A percentile compares a stretch with the other conserved stretches of the same genome.
phyloP scores from a whole-genome alignment of 2,797 vertebrate species.

The Rhynchonycteris naso region DNA sequence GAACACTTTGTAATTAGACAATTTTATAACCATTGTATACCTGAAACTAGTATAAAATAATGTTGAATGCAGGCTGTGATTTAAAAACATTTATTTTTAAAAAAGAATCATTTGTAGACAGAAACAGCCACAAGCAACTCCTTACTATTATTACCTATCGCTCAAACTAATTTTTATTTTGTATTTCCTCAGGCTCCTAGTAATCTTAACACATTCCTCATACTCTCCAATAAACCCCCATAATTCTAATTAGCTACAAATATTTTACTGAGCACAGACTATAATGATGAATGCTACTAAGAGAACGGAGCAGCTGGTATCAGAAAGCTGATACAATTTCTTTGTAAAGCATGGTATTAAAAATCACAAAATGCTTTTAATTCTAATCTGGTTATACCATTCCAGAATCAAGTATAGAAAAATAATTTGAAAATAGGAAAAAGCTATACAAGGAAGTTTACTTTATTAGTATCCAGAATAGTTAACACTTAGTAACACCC shows the following conservation, averaged over 20 bases:
- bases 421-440: neutral
- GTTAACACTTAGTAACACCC: neutral
- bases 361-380: slow-evolving; percentile 1
- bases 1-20: neutral
- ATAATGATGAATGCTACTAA: neutral
- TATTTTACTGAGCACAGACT: neutral
- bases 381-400: slow-evolving; percentile 28
- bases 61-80: neutral
- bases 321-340: neutral
- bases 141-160: neutral
- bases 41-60: neutral
- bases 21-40: neutral
- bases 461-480: neutral
- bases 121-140: neutral
- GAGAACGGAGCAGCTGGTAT: neutral
- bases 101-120: neutral
- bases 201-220: slow-evolving; percentile 1
- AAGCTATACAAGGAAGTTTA: neutral
- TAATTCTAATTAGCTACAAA: neutral
- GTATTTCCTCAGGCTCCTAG: neutral
- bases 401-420: slow-evolving; percentile 24
- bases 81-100: neutral
- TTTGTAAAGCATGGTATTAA: slow-evolving; percentile 33
- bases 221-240: neutral
- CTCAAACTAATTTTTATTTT: slow-evolving; percentile 39